Base-by-base conservation (phyloP, 2,888 invertebrate genomes). In the Bibio marci region DNA sequence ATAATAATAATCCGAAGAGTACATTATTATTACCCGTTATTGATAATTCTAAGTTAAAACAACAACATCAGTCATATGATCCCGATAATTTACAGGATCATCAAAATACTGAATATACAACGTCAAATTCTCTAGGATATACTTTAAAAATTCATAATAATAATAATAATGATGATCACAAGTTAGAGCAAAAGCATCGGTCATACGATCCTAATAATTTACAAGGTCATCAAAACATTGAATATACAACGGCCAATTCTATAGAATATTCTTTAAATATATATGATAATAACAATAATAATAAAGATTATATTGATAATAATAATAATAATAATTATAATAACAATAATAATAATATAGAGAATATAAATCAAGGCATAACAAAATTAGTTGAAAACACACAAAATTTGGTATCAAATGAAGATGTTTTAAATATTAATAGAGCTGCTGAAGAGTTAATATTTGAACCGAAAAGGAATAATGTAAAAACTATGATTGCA, bases 391-490 rank as follows among this genome's bases (percentile, higher is more conserved):
- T 72, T 12, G 67, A 67, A 31, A 69, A 65, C 2, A 72, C 72
- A 2, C 69, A 68, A 50, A 69, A 74, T 52, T 56, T 75, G 10
- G 69, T 78, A 42, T 64, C 71, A 0, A 72, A 71, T 43, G 69
- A 73, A 49, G 76, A 77, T 53, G 64, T 78, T 8, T 48, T 75
- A 10, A 67, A 66, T 49, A 76, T 78, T 1, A 78, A 78, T 49
- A 56, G 57, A n/a, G 66, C 66, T 2, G 56, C 59, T 6, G 57
- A 56, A 30, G 30, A 37, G 15, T 10, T 4, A 17, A 7, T 37
- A 15, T 37, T 37, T 15, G 10, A 18, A 12, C 18, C 37, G 15
- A 30, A 12, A 8, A 22, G 22, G 22, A 22, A 6, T 22, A 4
- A 22, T n/a, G 8, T 22, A 22, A 22, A 22, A 22, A 22, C 22